Evolutionary conservation across 2,113 vertebrate genomes (phyloP).

Genomic region (Bubo bubo): DNA sequence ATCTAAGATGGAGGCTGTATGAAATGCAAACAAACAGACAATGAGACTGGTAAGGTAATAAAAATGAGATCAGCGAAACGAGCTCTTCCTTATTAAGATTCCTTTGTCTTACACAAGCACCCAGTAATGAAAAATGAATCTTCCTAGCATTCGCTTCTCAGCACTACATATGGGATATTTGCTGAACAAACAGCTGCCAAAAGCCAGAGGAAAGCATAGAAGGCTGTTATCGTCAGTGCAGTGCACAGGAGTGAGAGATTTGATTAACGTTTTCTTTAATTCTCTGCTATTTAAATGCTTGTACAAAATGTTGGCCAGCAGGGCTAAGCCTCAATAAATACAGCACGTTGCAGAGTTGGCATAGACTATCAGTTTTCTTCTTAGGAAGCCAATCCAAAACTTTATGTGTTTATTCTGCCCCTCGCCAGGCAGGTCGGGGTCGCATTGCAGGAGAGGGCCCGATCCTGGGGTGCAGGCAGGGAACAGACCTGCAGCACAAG

Average conservation of each 20-base stretch:
- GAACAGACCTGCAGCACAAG: background rate
- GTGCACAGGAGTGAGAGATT: background rate
- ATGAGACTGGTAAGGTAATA: constrained; percentile 38
- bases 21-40: constrained; percentile 40
- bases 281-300: background rate
- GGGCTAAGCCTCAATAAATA: background rate
- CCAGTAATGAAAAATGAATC: constrained; percentile 47
- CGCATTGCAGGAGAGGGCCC: background rate
- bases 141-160: background rate
- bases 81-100: constrained; percentile 53
- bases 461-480: background rate
- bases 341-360: background rate
- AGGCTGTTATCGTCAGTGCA: background rate
- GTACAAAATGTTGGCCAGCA: background rate
- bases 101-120: constrained; percentile 46
- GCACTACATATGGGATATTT: constrained; percentile 11
- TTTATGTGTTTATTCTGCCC: background rate
- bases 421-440: background rate
- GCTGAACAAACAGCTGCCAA: constrained; percentile 55
- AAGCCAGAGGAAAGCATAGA: background rate
- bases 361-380: background rate
- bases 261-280: constrained; percentile 21
- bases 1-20: background rate
- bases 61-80: constrained; percentile 24
- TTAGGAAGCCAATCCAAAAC: background rate